Percentiles rank a stretch among this genome's conserved stretches.
These are phyloP conservation scores for Lypha dubia DNA, from an alignment of 2,888 invertebrate species.

Conservation along the genomic window DNA sequence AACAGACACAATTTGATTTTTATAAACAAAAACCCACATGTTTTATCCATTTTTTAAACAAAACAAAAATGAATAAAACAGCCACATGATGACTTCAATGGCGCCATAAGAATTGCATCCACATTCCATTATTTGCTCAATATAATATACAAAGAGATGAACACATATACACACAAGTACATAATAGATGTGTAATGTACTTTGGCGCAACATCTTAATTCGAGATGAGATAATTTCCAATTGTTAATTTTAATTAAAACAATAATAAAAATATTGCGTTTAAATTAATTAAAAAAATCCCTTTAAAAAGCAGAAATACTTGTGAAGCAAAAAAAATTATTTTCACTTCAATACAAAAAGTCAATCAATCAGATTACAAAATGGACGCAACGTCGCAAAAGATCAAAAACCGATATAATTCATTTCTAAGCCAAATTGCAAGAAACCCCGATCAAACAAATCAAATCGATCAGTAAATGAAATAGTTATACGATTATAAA, in stretches of 20 bases:
- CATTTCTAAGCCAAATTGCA: too few species aligned
- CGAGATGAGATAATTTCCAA: neutral
- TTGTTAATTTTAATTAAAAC: neutral
- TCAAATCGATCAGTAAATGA: too few species aligned
- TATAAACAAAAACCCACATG: slow-evolving; percentile 46
- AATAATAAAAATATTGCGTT: too few species aligned
- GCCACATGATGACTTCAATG: slow-evolving; percentile 33
- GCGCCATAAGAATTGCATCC: slow-evolving; percentile 60
- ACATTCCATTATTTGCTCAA: slow-evolving; percentile 26
- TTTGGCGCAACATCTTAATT: neutral
- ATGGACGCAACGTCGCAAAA: too few species aligned
- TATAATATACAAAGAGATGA: neutral
- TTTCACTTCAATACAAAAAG: too few species aligned
- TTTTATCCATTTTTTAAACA: slow-evolving; percentile 15
- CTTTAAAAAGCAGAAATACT: too few species aligned
- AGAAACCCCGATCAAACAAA: too few species aligned
- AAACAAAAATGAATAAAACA: slow-evolving; percentile 36
- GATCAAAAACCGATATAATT: too few species aligned
- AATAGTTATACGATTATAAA: too few species aligned
- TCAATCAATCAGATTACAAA: too few species aligned
- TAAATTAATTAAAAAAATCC: too few species aligned
- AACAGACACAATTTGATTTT: slow-evolving; percentile 24
- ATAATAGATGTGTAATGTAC: neutral
- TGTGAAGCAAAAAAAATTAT: too few species aligned
- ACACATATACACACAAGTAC: neutral